phyloP scores from a whole-genome alignment of 2,113 vertebrate genomes.

The Calcarius ornatus region DNA sequence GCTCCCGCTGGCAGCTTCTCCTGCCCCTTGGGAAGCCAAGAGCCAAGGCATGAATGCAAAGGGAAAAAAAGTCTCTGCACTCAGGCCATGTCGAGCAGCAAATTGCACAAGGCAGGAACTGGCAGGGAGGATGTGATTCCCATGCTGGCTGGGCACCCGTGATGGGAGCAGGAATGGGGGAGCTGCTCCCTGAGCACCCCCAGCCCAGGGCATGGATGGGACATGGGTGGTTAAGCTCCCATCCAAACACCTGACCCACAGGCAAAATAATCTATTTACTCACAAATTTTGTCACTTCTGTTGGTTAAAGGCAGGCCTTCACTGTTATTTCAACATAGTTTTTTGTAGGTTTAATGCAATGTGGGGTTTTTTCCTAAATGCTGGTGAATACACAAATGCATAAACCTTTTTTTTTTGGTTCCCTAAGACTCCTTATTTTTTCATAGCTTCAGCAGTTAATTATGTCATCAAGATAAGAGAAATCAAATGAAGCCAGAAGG shows the following conservation, averaged over 20 bases:
- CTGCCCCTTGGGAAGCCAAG: neutral
- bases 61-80: neutral
- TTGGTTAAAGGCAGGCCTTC: neutral
- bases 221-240: neutral
- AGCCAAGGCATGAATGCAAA: neutral
- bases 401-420: slow-evolving; percentile 61
- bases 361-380: neutral
- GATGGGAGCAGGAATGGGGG: accelerated
- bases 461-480: slow-evolving; percentile 95
- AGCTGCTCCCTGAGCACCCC: neutral
- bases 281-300: neutral
- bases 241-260: neutral
- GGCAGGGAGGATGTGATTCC: neutral
- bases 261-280: neutral
- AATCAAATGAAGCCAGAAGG: slow-evolving; percentile 89
- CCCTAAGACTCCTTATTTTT: slow-evolving; percentile 80
- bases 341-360: slow-evolving; percentile 6
- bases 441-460: slow-evolving; percentile 89
- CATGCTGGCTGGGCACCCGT: accelerated
- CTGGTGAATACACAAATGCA: slow-evolving; percentile 70
- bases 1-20: neutral
- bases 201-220: neutral
- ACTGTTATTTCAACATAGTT: slow-evolving; percentile 1
- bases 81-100: neutral
- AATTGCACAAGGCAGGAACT: neutral